A percentile compares a stretch with the other conserved stretches of the same genome.
Evolutionary conservation across 23 tunicate genomes (phyloP).

Genomic region (Aplidium turbinatum): DNA sequence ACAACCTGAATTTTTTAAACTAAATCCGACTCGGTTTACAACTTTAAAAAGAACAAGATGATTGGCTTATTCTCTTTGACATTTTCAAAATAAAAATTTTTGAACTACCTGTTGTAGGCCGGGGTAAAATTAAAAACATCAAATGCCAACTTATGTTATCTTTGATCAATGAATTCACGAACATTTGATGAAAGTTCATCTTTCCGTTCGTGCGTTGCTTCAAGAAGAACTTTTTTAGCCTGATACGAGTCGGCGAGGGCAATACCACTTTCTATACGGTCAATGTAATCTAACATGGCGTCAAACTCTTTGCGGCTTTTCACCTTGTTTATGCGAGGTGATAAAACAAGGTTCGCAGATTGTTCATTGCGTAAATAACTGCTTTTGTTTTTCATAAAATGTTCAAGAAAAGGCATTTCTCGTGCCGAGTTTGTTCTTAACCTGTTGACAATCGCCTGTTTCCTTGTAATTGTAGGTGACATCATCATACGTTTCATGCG

Average conservation of each 20-base stretch:
- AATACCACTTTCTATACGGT: constrained; percentile 43
- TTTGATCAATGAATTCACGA: constrained; percentile 5
- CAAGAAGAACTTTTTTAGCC: constrained; percentile 34
- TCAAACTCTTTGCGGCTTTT: not conserved
- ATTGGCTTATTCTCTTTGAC: too few relatives aligned
- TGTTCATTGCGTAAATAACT: not conserved
- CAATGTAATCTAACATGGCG: constrained; percentile 44
- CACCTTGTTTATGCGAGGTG: too few relatives aligned
- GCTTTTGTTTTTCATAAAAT: not conserved
- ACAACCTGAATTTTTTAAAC: too few relatives aligned
- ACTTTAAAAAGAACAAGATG: too few relatives aligned
- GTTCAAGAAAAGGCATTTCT: not conserved
- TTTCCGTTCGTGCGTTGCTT: constrained; percentile 15
- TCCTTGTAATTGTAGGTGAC: not conserved
- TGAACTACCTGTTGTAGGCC: too few relatives aligned
- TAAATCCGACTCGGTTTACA: too few relatives aligned
- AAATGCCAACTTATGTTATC: too few relatives aligned
- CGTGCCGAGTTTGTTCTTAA: constrained; percentile 27
- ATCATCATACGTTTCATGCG: constrained; percentile 44
- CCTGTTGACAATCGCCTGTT: not conserved
- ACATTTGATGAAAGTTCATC: constrained; percentile 10
- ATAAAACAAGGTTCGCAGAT: too few relatives aligned
- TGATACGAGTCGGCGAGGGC: constrained; percentile 41
- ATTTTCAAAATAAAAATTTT: too few relatives aligned
- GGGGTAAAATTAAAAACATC: too few relatives aligned